Evolutionary conservation across 1,140 invertebrate genomes (phyloP).

Genomic region (Atta colombica): DNA sequence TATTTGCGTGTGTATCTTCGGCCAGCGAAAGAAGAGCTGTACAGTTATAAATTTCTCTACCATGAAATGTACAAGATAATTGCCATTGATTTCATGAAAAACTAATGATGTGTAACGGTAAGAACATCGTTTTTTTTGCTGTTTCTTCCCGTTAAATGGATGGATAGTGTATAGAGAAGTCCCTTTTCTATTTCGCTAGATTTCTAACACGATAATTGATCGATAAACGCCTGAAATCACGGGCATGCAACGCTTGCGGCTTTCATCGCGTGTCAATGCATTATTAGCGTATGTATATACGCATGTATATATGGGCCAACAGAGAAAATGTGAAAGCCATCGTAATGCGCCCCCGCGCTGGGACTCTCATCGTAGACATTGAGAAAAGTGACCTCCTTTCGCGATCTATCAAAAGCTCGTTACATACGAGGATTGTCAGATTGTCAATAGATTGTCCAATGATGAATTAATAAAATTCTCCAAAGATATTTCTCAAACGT

Average conservation of each 20-base stretch:
- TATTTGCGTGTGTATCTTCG: background rate
- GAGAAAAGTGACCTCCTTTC: conserved; percentile 79
- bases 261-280: conserved; percentile 53
- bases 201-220: conserved; percentile 40
- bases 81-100: background rate
- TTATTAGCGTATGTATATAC: background rate
- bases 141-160: background rate
- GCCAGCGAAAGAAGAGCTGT: background rate
- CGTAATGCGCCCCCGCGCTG: conserved; percentile 21
- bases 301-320: conserved; percentile 52
- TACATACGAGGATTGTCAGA: background rate
- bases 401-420: conserved; percentile 9
- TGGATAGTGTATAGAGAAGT: background rate
- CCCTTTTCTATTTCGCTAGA: background rate
- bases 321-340: conserved; percentile 80
- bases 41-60: conserved; percentile 35
- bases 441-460: background rate
- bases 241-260: background rate
- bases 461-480: background rate
- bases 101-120: background rate
- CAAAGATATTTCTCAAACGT: background rate
- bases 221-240: conserved; percentile 23
- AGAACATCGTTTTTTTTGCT: background rate
- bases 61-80: conserved; percentile 4
- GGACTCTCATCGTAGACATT: conserved; percentile 40